Conservation (phyloP, 1,140 invertebrate species). For the Carcinoscorpius rotundicauda region DNA sequence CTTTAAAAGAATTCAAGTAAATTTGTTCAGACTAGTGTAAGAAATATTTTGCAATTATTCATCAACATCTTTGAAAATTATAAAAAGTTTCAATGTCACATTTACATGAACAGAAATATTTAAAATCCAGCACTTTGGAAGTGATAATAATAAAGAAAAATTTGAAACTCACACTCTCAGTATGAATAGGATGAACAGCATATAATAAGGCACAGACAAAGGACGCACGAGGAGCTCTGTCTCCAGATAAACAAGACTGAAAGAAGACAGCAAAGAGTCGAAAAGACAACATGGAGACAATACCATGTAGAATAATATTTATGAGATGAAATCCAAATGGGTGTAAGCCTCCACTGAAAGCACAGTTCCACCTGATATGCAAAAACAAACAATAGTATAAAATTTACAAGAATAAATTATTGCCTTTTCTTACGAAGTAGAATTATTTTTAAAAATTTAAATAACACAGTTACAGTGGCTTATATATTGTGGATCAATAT, state of each 20-base stretch:
- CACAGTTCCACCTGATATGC: neutral
- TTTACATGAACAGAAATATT: neutral
- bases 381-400: neutral
- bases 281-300: constrained; percentile 49
- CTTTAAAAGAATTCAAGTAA: too few relatives aligned
- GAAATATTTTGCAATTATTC: too few relatives aligned
- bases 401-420: too few relatives aligned
- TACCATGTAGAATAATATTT: constrained; percentile 53
- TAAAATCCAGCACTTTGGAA: neutral
- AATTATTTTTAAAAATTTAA: too few relatives aligned
- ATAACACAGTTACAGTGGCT: too few relatives aligned
- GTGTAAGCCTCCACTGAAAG: constrained; percentile 42
- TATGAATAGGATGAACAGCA: constrained; percentile 88
- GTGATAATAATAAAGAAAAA: neutral
- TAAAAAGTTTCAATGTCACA: constrained; percentile 1
- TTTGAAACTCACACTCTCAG: constrained; percentile 55
- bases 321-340: constrained; percentile 56
- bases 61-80: neutral
- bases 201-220: constrained; percentile 66
- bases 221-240: constrained; percentile 37
- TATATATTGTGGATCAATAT: too few relatives aligned
- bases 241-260: constrained; percentile 32
- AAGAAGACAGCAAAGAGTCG: constrained; percentile 45
- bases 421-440: too few relatives aligned
- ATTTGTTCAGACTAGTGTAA: too few relatives aligned